Percentiles rank a stretch among this genome's conserved stretches.
phyloP scores from a whole-genome alignment of 2,797 vertebrate species.

The Simalia tracyae region DNA sequence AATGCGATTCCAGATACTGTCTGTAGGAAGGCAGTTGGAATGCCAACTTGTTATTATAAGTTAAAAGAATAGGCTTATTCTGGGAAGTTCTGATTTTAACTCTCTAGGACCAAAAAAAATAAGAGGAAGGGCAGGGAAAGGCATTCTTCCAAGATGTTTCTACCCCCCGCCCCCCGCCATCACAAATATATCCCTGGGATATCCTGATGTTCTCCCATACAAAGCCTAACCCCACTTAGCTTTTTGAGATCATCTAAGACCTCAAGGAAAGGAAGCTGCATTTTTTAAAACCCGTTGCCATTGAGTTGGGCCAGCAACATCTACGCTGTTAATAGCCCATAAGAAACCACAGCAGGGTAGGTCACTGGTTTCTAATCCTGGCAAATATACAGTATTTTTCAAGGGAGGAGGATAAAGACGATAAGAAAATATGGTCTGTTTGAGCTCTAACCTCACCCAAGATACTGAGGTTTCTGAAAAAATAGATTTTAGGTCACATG shows the following conservation, averaged over 20 bases:
- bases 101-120: not conserved
- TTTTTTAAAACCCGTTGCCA: not conserved
- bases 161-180: not conserved
- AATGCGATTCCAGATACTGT: not conserved
- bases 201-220: not conserved
- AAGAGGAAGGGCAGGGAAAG: not conserved
- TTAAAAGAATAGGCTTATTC: not conserved
- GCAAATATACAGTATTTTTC: not conserved
- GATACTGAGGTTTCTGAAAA: not conserved
- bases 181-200: not conserved
- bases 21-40: not conserved
- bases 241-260: not conserved
- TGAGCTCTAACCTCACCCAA: not conserved
- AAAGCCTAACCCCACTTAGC: not conserved
- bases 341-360: not conserved
- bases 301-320: not conserved
- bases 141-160: not conserved
- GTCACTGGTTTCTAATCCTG: not conserved
- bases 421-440: not conserved
- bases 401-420: constrained; percentile 23
- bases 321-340: not conserved
- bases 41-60: not conserved
- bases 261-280: not conserved
- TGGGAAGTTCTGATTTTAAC: not conserved
- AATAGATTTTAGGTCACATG: not conserved